Percentiles rank a stretch among this genome's conserved stretches.
These are phyloP conservation scores for Delphinus delphis DNA, from an alignment of 2,113 vertebrate species.

Conservation along the genomic window DNA sequence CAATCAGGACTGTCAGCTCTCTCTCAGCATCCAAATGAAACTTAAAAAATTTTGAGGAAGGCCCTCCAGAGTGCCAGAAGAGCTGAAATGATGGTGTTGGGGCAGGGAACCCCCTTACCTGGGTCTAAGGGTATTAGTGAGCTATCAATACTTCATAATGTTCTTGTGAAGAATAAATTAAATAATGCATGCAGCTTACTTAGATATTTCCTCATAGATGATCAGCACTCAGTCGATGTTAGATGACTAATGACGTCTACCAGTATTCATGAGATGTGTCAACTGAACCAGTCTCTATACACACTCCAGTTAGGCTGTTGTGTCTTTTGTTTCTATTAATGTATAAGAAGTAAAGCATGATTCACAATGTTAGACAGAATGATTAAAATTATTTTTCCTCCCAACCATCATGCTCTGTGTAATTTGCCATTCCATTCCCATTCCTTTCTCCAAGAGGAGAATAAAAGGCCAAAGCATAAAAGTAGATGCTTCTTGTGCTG, in stretches of 20 bases:
- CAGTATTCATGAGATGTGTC: not conserved
- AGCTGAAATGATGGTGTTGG: rapidly evolving
- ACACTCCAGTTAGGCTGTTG: too few species aligned
- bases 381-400: not conserved
- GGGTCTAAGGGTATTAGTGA: not conserved
- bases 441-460: not conserved
- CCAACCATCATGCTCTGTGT: not conserved
- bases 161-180: not conserved
- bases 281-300: not conserved
- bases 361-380: not conserved
- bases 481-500: not conserved
- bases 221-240: not conserved
- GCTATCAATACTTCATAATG: not conserved
- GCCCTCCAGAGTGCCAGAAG: not conserved
- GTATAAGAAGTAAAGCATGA: not conserved
- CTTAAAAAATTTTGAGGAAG: not conserved
- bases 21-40: rapidly evolving
- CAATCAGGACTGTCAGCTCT: not conserved
- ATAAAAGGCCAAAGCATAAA: not conserved
- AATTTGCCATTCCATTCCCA: not conserved
- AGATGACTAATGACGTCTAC: not conserved
- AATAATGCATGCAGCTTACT: not conserved
- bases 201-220: not conserved
- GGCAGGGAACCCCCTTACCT: not conserved
- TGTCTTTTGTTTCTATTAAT: not conserved